Evolutionary conservation across 2,113 vertebrate species (phyloP), one percentile per base, ranked within the genome.

Genomic region (Bagarius yarrelli): DNA sequence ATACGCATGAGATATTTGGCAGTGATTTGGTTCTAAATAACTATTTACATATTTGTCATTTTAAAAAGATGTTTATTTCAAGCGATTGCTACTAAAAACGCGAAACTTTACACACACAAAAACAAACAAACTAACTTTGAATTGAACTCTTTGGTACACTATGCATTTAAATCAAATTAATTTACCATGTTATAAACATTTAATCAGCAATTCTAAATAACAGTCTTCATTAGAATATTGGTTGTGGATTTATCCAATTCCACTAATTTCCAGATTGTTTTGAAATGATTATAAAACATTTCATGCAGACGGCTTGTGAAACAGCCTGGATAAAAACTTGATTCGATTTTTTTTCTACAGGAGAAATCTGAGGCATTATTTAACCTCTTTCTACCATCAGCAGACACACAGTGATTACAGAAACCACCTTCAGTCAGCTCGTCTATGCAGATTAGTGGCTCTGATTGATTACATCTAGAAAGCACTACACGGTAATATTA

Each of bases 21-120:
- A 27, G 47, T 27, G n/a, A 72, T 16, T 55, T n/a, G 25, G 27
- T 79, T 74, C 59, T 63, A 64, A 40, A 78, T 23, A 9, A 63
- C 72, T 80, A 70, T 84, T 86, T 79, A 67, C 71, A 67, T 73
- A 21, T 81, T 71, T 67, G 69, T 78, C 34, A 79, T 74, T 83
- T 83, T 83, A 14, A 78, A 78, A 21, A 72, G 34, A 50, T 72
- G 30, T 73, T 73, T 73, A 73, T 73, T 55, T 55, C 19, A 34
- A 32, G 70, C 14, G 3, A 16, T 27, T 14, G 50, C 27, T 53
- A 32, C 11, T 23, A 50, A 52, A 8, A 8, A 15, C 4, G 2
- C 21, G 34, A 67, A 40, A 27, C 9, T 13, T 34, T 34, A 21
- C 53, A 32, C 27, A 57, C 0, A 30, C 1, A 67, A 44, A 13